phyloP scores from a whole-genome alignment of 2,888 invertebrate species.

The Spilarctia lutea region DNA sequence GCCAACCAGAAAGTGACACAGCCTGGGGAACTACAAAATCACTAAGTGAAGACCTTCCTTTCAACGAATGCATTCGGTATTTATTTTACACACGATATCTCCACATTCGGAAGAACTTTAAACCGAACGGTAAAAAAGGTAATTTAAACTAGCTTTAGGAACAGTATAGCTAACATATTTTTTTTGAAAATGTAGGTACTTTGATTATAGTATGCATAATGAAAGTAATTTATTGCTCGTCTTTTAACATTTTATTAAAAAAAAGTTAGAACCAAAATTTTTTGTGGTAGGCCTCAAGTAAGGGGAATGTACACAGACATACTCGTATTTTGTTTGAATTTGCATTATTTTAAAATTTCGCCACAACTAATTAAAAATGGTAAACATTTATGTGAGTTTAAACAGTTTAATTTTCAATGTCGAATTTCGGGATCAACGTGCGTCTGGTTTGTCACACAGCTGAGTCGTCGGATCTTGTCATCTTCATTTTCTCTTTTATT shows the following conservation, averaged over 20 bases:
- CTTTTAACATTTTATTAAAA: not conserved
- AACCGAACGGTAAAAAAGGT: constrained; percentile 1
- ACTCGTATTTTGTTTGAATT: not conserved
- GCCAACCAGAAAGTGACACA: not conserved
- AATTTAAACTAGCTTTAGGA: not conserved
- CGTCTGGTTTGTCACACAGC: no score
- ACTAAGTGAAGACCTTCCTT: not conserved
- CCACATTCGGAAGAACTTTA: constrained; percentile 1
- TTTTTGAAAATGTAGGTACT: not conserved
- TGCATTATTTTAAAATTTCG: not conserved
- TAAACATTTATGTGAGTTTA: not conserved
- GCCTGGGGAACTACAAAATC: constrained; percentile 2
- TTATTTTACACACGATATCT: constrained; percentile 1
- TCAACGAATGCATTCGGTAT: not conserved
- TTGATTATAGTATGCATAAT: not conserved
- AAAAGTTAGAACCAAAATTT: not conserved
- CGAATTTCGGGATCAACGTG: not conserved
- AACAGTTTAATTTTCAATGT: not conserved
- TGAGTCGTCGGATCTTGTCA: not conserved
- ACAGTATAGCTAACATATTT: not conserved
- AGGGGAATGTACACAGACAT: not conserved
- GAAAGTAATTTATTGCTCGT: not conserved
- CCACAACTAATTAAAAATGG: not conserved
- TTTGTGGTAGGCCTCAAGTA: not conserved
- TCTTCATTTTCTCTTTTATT: not conserved